Evolutionary conservation across 30 jellyfish, hydroid and myxozoan species (phyloP).

Genomic region (Clytia hemisphaerica): DNA sequence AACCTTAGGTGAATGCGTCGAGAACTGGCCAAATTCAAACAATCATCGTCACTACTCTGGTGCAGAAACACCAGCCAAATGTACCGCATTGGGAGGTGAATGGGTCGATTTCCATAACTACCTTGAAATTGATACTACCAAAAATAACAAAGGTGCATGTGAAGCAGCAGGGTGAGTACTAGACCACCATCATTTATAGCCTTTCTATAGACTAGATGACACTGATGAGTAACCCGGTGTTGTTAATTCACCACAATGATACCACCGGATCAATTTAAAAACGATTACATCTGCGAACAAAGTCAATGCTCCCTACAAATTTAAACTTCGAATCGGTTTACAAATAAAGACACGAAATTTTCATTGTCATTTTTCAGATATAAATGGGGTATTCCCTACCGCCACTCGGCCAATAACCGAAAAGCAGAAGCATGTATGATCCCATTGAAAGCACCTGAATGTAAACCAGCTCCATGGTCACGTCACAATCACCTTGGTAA

Average conservation of each 20-base stretch:
- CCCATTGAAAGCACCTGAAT: conserved; percentile 60
- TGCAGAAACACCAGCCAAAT: conserved; percentile 59
- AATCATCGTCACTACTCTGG: conserved; percentile 37
- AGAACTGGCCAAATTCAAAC: conserved; percentile 30
- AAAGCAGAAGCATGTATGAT: conserved; percentile 57
- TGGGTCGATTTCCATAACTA: conserved; percentile 76
- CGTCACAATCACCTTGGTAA: conserved; percentile 95
- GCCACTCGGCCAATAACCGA: conserved; percentile 26
- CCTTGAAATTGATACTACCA: conserved; percentile 55
- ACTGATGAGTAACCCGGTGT: too few relatives aligned
- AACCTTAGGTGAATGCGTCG: conserved; percentile 81
- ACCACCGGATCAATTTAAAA: too few relatives aligned
- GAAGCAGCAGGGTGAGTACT: too few relatives aligned
- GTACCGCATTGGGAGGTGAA: conserved; percentile 63
- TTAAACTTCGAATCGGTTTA: too few relatives aligned
- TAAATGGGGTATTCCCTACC: too few relatives aligned
- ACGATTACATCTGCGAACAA: too few relatives aligned
- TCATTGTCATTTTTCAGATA: too few relatives aligned
- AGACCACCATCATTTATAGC: too few relatives aligned
- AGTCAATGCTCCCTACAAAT: too few relatives aligned
- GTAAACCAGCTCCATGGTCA: conserved; percentile 67
- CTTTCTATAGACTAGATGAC: too few relatives aligned
- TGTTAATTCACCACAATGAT: too few relatives aligned
- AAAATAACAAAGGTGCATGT: conserved; percentile 51
- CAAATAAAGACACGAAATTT: too few relatives aligned